phyloP scores from a whole-genome alignment of 2,888 invertebrate species.

The Tolmerus cingulatus region DNA sequence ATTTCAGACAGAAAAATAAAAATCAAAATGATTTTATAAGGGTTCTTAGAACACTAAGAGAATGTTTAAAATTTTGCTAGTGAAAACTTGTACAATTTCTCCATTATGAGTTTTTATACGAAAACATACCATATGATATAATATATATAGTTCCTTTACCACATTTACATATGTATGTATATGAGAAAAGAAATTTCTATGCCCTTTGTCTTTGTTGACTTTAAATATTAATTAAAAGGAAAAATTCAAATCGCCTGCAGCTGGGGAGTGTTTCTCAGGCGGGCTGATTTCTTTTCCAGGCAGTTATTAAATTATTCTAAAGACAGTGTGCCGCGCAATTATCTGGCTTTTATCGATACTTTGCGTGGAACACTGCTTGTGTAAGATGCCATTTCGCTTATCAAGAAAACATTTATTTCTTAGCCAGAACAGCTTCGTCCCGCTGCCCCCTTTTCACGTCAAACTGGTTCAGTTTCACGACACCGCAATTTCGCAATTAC shows the following conservation, averaged over 20 bases:
- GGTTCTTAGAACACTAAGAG: no score
- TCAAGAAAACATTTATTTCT: neutral
- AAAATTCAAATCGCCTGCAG: neutral
- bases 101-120: no score
- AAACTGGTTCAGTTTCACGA: conserved; percentile 29
- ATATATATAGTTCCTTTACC: no score
- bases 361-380: neutral
- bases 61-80: no score
- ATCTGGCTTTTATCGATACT: neutral
- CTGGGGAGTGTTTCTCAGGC: neutral
- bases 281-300: neutral
- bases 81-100: no score
- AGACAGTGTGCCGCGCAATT: neutral
- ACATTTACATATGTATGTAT: neutral
- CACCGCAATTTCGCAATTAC: conserved; percentile 32
- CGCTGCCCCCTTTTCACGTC: neutral
- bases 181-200: neutral
- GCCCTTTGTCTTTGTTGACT: neutral
- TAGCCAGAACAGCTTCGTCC: neutral
- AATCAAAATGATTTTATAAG: no score
- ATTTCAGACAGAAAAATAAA: no score
- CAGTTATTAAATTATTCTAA: neutral
- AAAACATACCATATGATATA: no score
- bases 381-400: neutral
- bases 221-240: neutral